Conservation (phyloP, 2,888 invertebrate species). For the Ormyrus rosae region DNA sequence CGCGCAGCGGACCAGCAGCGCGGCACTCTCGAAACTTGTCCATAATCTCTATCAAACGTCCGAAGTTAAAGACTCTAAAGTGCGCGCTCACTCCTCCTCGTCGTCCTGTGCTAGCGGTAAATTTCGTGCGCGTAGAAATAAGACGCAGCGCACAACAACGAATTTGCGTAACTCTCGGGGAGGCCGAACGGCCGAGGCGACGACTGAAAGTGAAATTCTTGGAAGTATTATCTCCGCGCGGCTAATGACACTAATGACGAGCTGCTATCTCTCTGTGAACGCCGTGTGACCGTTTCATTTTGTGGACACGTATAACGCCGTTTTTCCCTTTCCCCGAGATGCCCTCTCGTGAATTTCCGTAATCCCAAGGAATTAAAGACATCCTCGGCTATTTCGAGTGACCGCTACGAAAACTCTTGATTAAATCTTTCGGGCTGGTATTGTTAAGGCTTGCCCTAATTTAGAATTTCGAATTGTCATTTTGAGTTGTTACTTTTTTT, state of each 20-base stretch:
- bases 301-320: constrained; percentile 2
- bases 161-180: constrained; percentile 34
- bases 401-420: no score
- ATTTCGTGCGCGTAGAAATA: constrained; percentile 3
- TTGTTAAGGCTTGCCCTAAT: no score
- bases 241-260: constrained; percentile 50
- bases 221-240: constrained; percentile 57
- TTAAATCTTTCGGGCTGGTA: no score
- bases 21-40: background rate
- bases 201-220: constrained; percentile 61
- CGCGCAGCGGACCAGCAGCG: background rate
- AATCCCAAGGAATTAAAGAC: background rate
- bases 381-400: no score
- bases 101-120: constrained; percentile 17
- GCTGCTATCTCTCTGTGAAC: constrained; percentile 1
- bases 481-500: no score
- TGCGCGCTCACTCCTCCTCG: background rate
- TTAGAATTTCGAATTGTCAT: no score
- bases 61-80: constrained; percentile 1
- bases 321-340: constrained; percentile 1
- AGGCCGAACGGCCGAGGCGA: background rate
- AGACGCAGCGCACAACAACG: background rate
- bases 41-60: constrained; percentile 26
- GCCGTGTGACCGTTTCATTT: constrained; percentile 35
- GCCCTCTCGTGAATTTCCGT: background rate